Conservation (phyloP, 2,113 vertebrate genomes). For the zebrafish (Danio rerio) region GRCz12tu NC_133192.1:19864501-19865000, state of each 20-base stretch:
- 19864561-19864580: too few relatives aligned
- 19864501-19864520: too few relatives aligned
- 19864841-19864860: conserved; percentile 2
- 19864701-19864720: background rate
- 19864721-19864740: conserved; percentile 21
- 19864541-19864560: too few relatives aligned
- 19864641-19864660: background rate
- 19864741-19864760: conserved; percentile 30
- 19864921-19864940: conserved; percentile 8
- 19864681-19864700: conserved; percentile 18
- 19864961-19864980: background rate
- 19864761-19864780: conserved; percentile 51
- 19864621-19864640: background rate
- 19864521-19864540: too few relatives aligned
- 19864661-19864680: conserved; percentile 7
- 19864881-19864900: conserved; percentile 18
- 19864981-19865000: too few relatives aligned
- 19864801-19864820: conserved; percentile 46
- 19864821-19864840: conserved; percentile 5
- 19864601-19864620: too few relatives aligned
- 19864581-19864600: too few relatives aligned
- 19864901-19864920: background rate
- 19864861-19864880: background rate
- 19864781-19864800: conserved; percentile 38
- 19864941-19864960: conserved; percentile 16